These are phyloP conservation scores for Haliclystus octoradiatus DNA, from an alignment of 30 jellyfish, hydroid and myxozoan genomes.

Conservation along the genomic window DNA sequence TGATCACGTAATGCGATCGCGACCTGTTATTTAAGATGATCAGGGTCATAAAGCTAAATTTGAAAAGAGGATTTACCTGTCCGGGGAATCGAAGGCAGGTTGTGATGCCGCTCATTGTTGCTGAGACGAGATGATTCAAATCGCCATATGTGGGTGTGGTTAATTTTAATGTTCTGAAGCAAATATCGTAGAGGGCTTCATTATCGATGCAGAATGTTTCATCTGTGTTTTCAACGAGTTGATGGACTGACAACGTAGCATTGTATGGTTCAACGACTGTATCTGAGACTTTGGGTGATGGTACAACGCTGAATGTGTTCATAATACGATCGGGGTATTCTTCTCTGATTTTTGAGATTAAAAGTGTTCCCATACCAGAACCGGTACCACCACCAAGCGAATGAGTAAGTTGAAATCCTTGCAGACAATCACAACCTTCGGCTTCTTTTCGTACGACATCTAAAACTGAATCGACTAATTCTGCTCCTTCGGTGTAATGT, in stretches of 20 bases:
- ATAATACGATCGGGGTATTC: conserved; percentile 99
- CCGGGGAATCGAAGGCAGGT: conserved; percentile 99
- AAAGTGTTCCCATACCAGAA: conserved; percentile 98
- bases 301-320: conserved; percentile 98
- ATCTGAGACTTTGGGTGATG: conserved; percentile 99
- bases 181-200: conserved; percentile 97
- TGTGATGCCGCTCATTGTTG: conserved; percentile 99
- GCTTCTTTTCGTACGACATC: conserved; percentile 99
- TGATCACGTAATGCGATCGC: too few species aligned
- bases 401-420: conserved; percentile 98
- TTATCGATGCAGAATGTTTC: conserved; percentile 98
- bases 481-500: conserved; percentile 99
- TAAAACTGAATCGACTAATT: conserved; percentile 91
- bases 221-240: conserved; percentile 94
- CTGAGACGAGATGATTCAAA: conserved; percentile 93
- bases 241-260: conserved; percentile 97
- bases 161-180: conserved; percentile 93
- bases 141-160: conserved; percentile 97
- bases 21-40: too few species aligned
- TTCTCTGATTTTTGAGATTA: conserved; percentile 94
- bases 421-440: conserved; percentile 97
- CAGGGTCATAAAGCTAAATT: too few species aligned
- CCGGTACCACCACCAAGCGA: conserved; percentile 99
- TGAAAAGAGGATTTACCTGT: conserved; percentile 41
- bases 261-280: conserved; percentile 99